phyloP scores from a whole-genome alignment of 53 echinoderm and acorn worm species.

The Antedon mediterranea region DNA sequence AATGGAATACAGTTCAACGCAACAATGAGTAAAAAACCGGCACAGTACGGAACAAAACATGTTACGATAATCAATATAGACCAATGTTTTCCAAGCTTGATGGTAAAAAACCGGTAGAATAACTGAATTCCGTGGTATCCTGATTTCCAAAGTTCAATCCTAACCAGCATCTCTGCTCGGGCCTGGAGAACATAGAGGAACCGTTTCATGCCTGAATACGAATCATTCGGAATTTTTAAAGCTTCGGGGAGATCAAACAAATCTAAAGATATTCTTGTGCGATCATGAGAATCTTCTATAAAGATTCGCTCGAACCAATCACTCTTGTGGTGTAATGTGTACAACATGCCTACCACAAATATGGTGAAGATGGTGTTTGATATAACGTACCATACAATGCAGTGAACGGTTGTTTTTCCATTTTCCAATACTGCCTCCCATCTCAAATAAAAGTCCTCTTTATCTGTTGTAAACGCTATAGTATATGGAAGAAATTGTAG shows the following conservation, averaged over 20 bases:
- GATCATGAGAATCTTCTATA: neutral
- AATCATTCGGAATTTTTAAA: neutral
- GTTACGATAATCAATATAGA: neutral
- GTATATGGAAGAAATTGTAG: slow-evolving; percentile 63
- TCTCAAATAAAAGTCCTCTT: slow-evolving; percentile 16
- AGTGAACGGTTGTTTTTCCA: slow-evolving; percentile 16
- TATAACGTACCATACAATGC: slow-evolving; percentile 32
- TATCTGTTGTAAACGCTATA: slow-evolving; percentile 28
- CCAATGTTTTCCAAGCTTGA: neutral
- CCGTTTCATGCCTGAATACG: neutral
- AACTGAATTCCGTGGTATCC: neutral
- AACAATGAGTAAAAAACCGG: neutral
- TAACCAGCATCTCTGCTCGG: neutral
- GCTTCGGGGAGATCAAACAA: neutral
- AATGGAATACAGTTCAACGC: slow-evolving; percentile 58
- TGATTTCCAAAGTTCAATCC: neutral
- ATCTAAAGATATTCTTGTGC: neutral
- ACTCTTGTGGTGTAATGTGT: slow-evolving; percentile 26
- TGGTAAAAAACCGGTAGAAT: neutral
- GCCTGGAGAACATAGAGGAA: neutral
- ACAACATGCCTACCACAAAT: slow-evolving; percentile 38
- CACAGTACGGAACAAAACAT: neutral
- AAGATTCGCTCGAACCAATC: neutral
- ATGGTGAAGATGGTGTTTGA: slow-evolving; percentile 33
- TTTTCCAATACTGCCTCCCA: slow-evolving; percentile 23